A percentile compares a stretch with the other conserved stretches of the same genome.
phyloP scores from a whole-genome alignment of 2,113 vertebrate species.

The Falco punctatus region DNA sequence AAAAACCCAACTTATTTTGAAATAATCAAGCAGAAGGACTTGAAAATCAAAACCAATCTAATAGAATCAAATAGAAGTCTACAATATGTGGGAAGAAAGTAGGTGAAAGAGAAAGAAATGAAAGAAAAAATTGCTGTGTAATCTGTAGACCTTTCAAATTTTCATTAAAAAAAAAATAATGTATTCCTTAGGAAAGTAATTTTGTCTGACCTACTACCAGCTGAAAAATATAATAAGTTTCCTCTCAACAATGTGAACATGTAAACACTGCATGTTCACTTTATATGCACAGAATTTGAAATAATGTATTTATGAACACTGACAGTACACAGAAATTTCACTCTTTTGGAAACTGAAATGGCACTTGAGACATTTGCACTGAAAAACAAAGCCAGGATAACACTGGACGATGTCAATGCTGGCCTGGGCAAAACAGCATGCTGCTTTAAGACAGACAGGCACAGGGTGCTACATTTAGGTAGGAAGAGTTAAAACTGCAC shows the following conservation, averaged over 20 bases:
- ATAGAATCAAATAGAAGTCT: not conserved
- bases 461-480: not conserved
- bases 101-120: not conserved
- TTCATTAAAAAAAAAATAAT: not conserved
- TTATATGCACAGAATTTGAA: not conserved
- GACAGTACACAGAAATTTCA: not conserved
- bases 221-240: not conserved
- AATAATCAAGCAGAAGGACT: not conserved
- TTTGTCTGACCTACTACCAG: not conserved
- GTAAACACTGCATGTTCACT: not conserved
- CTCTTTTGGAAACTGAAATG: not conserved
- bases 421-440: not conserved
- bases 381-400: not conserved
- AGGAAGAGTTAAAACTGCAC: not conserved
- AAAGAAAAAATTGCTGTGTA: not conserved
- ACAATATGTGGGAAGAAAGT: not conserved
- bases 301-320: not conserved
- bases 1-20: not conserved
- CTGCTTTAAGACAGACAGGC: not conserved
- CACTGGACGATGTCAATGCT: accelerated
- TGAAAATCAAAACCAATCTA: not conserved
- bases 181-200: not conserved
- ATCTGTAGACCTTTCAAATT: constrained; percentile 3
- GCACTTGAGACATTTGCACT: not conserved
- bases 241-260: not conserved